phyloP scores from a whole-genome alignment of 2,797 vertebrate genomes.

The Anguilla pacifica region DNA sequence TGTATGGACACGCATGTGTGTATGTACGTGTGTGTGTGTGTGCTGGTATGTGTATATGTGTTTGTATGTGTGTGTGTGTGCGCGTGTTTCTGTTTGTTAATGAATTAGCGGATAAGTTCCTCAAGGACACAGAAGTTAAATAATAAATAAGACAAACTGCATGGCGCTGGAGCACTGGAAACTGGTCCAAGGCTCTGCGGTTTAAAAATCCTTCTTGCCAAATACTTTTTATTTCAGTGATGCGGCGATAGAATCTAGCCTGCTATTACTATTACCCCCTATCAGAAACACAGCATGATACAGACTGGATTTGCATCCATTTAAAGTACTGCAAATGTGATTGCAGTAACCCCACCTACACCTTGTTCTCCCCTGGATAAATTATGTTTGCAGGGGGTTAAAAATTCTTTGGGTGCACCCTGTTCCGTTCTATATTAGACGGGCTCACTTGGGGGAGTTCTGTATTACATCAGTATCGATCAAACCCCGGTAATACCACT shows the following conservation, averaged over 20 bases:
- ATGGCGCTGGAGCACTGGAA: background rate
- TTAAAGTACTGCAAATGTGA: background rate
- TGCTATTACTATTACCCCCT: background rate
- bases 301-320: background rate
- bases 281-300: too few species aligned
- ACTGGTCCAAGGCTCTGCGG: background rate
- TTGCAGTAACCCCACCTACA: background rate
- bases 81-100: too few species aligned
- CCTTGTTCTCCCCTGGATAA: background rate
- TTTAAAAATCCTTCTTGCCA: background rate
- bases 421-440: background rate
- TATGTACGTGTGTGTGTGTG: background rate
- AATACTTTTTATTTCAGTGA: background rate
- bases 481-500: background rate
- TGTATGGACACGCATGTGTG: background rate
- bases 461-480: constrained; percentile 1
- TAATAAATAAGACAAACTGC: background rate
- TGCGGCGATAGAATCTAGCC: background rate
- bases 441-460: background rate
- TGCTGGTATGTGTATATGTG: background rate
- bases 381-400: background rate
- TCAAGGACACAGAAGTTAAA: background rate
- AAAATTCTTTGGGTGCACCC: background rate
- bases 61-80: background rate
- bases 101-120: too few species aligned